Evolutionary conservation across 2,888 invertebrate species (phyloP).

Genomic region (Drosophila conformis): DNA sequence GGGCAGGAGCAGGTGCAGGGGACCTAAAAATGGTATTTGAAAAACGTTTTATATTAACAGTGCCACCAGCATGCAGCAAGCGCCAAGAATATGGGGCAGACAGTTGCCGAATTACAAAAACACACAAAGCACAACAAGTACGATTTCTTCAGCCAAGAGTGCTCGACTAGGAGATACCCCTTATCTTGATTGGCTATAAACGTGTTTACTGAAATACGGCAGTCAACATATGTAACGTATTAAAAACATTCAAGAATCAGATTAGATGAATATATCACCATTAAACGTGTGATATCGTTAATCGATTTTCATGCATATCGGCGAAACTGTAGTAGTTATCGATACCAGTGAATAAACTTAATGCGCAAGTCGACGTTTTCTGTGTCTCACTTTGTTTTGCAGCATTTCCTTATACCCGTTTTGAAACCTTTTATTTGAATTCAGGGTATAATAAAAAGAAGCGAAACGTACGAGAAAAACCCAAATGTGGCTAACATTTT

Average conservation of each 20-base stretch:
- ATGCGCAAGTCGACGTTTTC: neutral
- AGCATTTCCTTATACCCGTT: neutral
- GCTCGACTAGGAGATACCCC: neutral
- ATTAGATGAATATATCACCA: neutral
- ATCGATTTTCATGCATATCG: neutral
- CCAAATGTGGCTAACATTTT: conserved; percentile 35
- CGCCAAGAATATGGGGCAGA: conserved; percentile 3
- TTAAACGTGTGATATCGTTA: neutral
- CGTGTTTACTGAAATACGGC: no score
- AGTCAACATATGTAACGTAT: neutral
- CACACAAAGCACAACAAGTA: neutral
- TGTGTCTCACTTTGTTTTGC: neutral
- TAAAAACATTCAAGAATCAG: neutral
- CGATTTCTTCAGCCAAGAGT: neutral
- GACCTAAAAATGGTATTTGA: conserved; percentile 23
- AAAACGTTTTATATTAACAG: conserved; percentile 68
- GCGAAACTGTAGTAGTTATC: neutral
- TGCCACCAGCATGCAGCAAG: conserved; percentile 4
- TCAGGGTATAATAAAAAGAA: neutral
- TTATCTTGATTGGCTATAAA: neutral
- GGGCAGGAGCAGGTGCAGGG: neutral
- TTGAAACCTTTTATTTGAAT: neutral
- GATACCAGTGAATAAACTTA: neutral
- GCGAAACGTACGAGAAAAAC: neutral
- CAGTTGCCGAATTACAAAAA: conserved; percentile 12